phyloP scores from a whole-genome alignment of 2,113 vertebrate species.

The Pomatostomus ruficeps region DNA sequence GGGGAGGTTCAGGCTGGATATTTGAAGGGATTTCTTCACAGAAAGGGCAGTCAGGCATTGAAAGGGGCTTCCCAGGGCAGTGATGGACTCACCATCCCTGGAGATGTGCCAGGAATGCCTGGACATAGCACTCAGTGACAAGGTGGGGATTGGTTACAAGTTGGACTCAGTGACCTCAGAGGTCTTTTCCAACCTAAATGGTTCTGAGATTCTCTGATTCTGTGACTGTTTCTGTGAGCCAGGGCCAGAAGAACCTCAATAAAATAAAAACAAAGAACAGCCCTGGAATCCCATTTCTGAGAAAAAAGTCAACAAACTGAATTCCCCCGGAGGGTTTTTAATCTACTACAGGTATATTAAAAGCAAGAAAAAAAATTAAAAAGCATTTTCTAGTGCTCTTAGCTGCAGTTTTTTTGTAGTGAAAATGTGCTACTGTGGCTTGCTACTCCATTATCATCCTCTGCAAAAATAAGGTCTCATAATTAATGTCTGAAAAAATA shows the following conservation, averaged over 20 bases:
- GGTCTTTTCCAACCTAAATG: not conserved
- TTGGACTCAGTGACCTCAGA: rapidly evolving
- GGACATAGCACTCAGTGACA: no score
- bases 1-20: not conserved
- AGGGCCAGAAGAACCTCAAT: not conserved
- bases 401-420: not conserved
- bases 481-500: constrained; percentile 37
- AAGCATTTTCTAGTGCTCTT: not conserved
- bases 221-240: not conserved
- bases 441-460: not conserved
- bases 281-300: not conserved
- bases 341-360: rapidly evolving
- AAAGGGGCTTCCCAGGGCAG: no score
- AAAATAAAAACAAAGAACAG: not conserved
- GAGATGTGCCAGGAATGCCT: no score
- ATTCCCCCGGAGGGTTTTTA: not conserved
- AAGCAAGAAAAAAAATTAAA: not conserved
- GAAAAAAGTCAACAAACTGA: not conserved
- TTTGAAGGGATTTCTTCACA: not conserved
- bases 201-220: not conserved
- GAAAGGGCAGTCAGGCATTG: no score
- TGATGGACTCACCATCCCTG: not conserved
- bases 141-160: not conserved
- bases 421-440: not conserved
- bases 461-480: constrained; percentile 1